A percentile compares a stretch with the other conserved stretches of the same genome.
phyloP scores from a whole-genome alignment of 2,113 vertebrate species.

The Australoheros scitulus region DNA sequence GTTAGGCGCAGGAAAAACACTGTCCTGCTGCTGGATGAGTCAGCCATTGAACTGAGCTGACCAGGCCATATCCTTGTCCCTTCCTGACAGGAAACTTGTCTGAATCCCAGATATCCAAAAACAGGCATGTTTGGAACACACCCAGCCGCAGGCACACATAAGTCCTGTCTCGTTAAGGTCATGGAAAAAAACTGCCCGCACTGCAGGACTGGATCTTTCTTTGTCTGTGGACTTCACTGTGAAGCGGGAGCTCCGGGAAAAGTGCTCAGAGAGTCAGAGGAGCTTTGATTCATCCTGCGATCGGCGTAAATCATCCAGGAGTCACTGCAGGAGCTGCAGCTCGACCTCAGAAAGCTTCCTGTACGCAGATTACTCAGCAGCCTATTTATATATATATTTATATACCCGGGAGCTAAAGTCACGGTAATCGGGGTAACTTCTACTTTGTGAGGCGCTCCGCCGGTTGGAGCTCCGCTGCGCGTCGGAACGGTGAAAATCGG shows the following conservation, averaged over 20 bases:
- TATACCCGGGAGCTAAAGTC: conserved; percentile 4
- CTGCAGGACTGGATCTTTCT: conserved; percentile 32
- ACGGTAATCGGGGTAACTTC: conserved; percentile 20
- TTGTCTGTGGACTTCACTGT: background rate
- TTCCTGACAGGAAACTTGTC: conserved; percentile 80
- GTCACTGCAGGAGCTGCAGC: background rate
- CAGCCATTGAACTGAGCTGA: conserved; percentile 61
- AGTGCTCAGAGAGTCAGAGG: background rate
- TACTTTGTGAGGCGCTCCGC: background rate
- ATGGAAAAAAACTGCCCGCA: conserved; percentile 55
- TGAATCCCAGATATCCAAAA: conserved; percentile 69
- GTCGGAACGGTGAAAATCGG: background rate
- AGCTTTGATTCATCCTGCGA: conserved; percentile 6
- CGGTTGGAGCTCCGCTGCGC: background rate
- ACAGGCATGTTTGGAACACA: conserved; percentile 71
- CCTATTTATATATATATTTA: background rate
- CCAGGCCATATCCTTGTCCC: conserved; percentile 68
- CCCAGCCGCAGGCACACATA: conserved; percentile 51
- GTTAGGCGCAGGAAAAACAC: conserved; percentile 32
- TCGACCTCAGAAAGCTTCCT: background rate
- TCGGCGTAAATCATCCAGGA: background rate
- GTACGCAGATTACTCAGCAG: background rate
- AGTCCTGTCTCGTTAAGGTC: conserved; percentile 25
- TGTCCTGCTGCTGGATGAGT: conserved; percentile 66
- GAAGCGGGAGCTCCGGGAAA: background rate